Evolutionary conservation across 2,888 invertebrate species (phyloP).

Genomic region (Electrophaes corylata): DNA sequence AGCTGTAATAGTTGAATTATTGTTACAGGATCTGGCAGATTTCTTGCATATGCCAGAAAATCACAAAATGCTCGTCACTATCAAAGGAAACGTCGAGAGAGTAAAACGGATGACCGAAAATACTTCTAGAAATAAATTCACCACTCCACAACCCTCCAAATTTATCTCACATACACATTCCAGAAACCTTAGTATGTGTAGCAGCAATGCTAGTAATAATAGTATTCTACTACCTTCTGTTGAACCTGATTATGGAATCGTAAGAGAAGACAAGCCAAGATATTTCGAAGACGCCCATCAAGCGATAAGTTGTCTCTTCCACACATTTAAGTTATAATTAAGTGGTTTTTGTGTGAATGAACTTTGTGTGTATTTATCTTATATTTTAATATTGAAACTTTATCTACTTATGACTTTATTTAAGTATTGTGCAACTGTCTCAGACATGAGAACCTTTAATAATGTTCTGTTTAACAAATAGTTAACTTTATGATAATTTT

Average conservation of each 20-base stretch:
- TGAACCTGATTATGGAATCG: conserved; percentile 75
- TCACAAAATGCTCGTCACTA: conserved; percentile 65
- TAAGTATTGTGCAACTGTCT: not conserved
- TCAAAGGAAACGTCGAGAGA: conserved; percentile 66
- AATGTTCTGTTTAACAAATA: not conserved
- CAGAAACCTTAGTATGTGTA: conserved; percentile 48
- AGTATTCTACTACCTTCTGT: conserved; percentile 57
- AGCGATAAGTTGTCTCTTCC: conserved; percentile 72
- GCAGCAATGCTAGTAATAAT: conserved; percentile 28
- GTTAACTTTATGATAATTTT: conserved; percentile 1
- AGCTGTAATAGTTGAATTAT: no score
- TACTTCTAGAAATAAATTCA: conserved; percentile 51
- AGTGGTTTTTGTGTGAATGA: not conserved
- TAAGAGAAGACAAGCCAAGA: conserved; percentile 62
- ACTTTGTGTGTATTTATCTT: conserved; percentile 11
- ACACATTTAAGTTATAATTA: conserved; percentile 63
- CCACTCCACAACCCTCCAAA: conserved; percentile 57
- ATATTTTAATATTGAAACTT: conserved; percentile 3
- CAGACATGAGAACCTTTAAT: not conserved
- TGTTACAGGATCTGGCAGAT: conserved; percentile 66
- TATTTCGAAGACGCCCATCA: conserved; percentile 75
- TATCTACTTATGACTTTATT: not conserved
- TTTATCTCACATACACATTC: conserved; percentile 56
- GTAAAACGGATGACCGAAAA: conserved; percentile 66
- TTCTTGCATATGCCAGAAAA: conserved; percentile 66